A percentile compares a stretch with the other conserved stretches of the same genome.
Conservation (phyloP, 2,888 invertebrate genomes). For the Drosophila suboccidentalis region DNA sequence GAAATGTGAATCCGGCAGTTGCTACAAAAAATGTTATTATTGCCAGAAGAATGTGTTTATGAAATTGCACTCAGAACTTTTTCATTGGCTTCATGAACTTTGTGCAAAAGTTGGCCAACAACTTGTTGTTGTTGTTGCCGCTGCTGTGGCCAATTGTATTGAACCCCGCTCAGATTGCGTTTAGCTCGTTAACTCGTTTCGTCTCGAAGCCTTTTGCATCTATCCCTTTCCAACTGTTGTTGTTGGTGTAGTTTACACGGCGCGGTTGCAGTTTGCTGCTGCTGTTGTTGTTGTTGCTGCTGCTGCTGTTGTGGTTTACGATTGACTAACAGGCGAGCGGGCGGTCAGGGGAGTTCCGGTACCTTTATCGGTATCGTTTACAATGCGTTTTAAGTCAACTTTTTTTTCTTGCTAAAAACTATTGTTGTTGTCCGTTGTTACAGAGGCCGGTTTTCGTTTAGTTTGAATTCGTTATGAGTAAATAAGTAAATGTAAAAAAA, state of each 20-base stretch:
- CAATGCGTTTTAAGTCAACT: constrained; percentile 55
- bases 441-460: constrained; percentile 48
- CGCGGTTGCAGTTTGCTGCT: constrained; percentile 52
- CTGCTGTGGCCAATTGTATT: constrained; percentile 39
- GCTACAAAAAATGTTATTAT: constrained; percentile 53
- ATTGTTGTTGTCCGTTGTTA: constrained; percentile 23
- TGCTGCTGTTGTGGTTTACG: constrained; percentile 56
- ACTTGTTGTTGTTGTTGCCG: constrained; percentile 28
- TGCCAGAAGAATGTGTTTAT: constrained; percentile 62
- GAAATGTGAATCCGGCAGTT: constrained; percentile 62
- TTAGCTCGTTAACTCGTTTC: constrained; percentile 66
- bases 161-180: constrained; percentile 42
- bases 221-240: constrained; percentile 35
- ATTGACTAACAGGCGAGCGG: constrained; percentile 33
- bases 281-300: constrained; percentile 33
- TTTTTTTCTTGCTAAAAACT: constrained; percentile 49
- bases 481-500: constrained; percentile 47
- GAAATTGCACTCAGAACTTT: constrained; percentile 51
- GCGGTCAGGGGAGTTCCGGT: constrained; percentile 56
- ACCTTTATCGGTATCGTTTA: constrained; percentile 67
- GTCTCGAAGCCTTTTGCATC: constrained; percentile 36
- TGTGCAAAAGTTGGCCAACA: constrained; percentile 47
- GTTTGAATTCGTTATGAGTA: constrained; percentile 49
- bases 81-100: constrained; percentile 41
- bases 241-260: constrained; percentile 59